A percentile compares a stretch with the other conserved stretches of the same genome.
Evolutionary conservation across 2,888 invertebrate genomes (phyloP).

Genomic region (Drosophila mettleri): DNA sequence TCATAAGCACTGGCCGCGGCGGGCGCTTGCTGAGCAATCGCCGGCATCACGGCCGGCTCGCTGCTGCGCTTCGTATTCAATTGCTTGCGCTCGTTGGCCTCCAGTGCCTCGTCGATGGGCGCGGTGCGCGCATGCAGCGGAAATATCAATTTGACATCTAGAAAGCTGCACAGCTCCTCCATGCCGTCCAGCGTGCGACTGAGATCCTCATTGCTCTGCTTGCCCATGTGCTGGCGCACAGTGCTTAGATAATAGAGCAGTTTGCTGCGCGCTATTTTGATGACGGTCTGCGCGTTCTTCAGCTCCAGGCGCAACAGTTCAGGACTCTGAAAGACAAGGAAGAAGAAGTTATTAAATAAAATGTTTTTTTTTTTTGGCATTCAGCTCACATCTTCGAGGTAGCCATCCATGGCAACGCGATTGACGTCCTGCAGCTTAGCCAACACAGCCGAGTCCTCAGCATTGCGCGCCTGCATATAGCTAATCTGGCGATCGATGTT

Average conservation of each 20-base stretch:
- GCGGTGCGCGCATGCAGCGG: constrained; percentile 69
- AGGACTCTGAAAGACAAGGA: constrained; percentile 82
- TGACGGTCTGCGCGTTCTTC: constrained; percentile 85
- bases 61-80: constrained; percentile 33
- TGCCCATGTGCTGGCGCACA: constrained; percentile 82
- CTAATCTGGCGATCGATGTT: constrained; percentile 76
- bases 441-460: constrained; percentile 74
- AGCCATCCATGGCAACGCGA: constrained; percentile 84
- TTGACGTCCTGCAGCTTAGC: constrained; percentile 76
- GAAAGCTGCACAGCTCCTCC: constrained; percentile 84
- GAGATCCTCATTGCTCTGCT: constrained; percentile 71
- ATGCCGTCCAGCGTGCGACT: constrained; percentile 86
- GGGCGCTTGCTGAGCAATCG: neutral
- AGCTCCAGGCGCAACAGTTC: constrained; percentile 84
- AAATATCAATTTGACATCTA: constrained; percentile 83
- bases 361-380: too few relatives aligned
- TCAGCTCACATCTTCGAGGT: constrained; percentile 82
- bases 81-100: constrained; percentile 83
- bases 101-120: constrained; percentile 84
- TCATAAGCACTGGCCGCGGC: constrained; percentile 64
- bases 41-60: neutral
- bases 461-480: constrained; percentile 78
- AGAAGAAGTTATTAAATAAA: neutral
- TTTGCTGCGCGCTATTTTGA: constrained; percentile 85
- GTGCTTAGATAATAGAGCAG: constrained; percentile 84